Evolutionary conservation across 2,797 vertebrate species (phyloP), one percentile per base, ranked within the genome.

Genomic region (Malurus splendens): DNA sequence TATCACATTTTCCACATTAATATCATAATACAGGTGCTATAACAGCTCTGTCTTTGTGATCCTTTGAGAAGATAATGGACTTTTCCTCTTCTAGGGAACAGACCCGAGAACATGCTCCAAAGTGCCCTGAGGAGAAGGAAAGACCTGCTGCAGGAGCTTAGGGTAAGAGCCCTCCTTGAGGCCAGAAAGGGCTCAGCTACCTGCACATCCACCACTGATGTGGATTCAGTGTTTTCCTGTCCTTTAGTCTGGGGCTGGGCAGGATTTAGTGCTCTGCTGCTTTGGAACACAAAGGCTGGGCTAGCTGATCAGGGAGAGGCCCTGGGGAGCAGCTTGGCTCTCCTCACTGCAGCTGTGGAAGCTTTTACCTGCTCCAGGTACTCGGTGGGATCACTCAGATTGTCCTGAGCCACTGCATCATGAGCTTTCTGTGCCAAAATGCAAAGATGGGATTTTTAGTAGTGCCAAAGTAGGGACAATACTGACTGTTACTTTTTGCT

Each of bases 71-170:
- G 52, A 45, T 64, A 83, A 91, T 23, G 45, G 54, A 32, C 14
- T 32, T 62, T 25, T 82, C 54, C 39, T 85, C 39, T 75, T 82
- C 12, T 79, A 99, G 98, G 97, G 86, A 96, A 77, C 45, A 95
- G 93, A 50, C 61, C 44, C 5, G 95, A 97, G 3, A 91, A 96
- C 3, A 93, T 97, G 57, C 92, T 98, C 73, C 96, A 94, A 73
- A 95, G 78, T 5, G 98, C 98, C 54, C 93, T 98, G 48, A 97
- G 93, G 84, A 90, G 96, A 86, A 98, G 98, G 86, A 97, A 95
- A 60, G 89, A 97, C 36, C 96, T 98, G 25, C 94, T 98, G 62
- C 97, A 96, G 89, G 97, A 95, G 91, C 97, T 99, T 16, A 95
- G 92, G 97, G 98, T 99, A 97, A 91, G 95, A 90, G 28, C 47